phyloP scores from a whole-genome alignment of 2,888 invertebrate species.

The Erebia aethiops region DNA sequence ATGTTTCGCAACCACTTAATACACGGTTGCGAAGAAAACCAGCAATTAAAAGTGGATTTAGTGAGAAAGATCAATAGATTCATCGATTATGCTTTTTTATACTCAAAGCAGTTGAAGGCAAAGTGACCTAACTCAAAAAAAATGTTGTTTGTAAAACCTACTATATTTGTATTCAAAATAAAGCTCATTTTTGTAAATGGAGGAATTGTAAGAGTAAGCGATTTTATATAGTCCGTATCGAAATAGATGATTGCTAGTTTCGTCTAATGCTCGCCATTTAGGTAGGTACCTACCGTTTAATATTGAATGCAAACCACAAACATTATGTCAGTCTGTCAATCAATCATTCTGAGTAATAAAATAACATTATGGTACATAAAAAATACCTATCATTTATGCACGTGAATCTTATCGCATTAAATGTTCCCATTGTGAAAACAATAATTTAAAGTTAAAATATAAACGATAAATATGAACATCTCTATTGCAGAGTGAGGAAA shows the following conservation, averaged over 20 bases:
- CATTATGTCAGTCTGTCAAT: conserved; percentile 46
- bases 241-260: conserved; percentile 43
- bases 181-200: conserved; percentile 12
- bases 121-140: conserved; percentile 17
- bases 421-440: too few species aligned
- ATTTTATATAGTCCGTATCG: conserved; percentile 34
- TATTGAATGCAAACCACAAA: conserved; percentile 35
- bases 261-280: conserved; percentile 32
- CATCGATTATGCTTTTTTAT: conserved; percentile 58
- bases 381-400: neutral
- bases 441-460: too few species aligned
- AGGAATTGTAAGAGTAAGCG: neutral
- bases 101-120: neutral
- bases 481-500: too few species aligned
- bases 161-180: neutral
- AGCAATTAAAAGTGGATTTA: conserved; percentile 75
- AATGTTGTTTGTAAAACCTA: neutral
- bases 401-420: neutral
- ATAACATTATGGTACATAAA: conserved; percentile 4
- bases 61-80: conserved; percentile 61
- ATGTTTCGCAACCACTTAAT: conserved; percentile 75
- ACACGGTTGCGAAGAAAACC: conserved; percentile 53
- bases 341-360: conserved; percentile 36
- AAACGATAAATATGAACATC: too few species aligned
- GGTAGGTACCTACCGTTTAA: conserved; percentile 21